Evolutionary conservation across 2,797 vertebrate genomes (phyloP).

Genomic region (Pipistrellus pygmaeus): DNA sequence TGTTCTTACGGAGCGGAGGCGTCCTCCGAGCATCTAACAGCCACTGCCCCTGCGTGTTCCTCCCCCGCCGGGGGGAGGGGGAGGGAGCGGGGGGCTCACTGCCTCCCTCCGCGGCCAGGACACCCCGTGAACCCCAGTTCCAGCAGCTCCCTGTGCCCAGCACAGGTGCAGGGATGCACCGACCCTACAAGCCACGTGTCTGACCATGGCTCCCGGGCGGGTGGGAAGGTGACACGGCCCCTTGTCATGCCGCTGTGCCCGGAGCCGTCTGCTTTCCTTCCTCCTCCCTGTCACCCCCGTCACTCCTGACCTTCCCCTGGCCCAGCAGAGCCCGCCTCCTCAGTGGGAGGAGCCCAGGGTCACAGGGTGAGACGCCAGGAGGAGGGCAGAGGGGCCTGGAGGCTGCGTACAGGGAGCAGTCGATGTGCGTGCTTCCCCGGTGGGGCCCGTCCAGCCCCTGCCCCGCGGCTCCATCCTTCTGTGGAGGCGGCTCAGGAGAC

Average conservation of each 20-base stretch:
- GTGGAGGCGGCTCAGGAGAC: neutral
- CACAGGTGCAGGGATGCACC: too few relatives aligned
- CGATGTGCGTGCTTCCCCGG: rapidly evolving
- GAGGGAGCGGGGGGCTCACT: too few relatives aligned
- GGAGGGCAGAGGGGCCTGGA: neutral
- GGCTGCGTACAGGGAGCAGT: rapidly evolving
- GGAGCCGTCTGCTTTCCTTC: neutral
- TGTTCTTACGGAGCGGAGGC: slow-evolving; percentile 34
- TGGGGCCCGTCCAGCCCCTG: rapidly evolving
- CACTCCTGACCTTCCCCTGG: neutral
- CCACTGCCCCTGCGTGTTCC: slow-evolving; percentile 52
- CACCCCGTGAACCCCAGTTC: too few relatives aligned
- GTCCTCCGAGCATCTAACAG: slow-evolving; percentile 53
- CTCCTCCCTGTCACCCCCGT: neutral
- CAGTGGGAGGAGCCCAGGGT: neutral
- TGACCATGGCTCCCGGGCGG: neutral
- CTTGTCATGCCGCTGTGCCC: rapidly evolving
- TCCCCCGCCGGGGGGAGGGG: too few relatives aligned
- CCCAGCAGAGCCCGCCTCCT: neutral
- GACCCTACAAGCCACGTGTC: too few relatives aligned
- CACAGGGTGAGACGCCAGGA: neutral
- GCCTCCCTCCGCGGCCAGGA: too few relatives aligned
- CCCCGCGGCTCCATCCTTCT: too few relatives aligned
- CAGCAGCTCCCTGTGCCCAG: too few relatives aligned
- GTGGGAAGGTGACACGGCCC: rapidly evolving